Base-by-base conservation (phyloP, 64 coral and sea anemone genomes). In the Pachyseris speciosa region DNA sequence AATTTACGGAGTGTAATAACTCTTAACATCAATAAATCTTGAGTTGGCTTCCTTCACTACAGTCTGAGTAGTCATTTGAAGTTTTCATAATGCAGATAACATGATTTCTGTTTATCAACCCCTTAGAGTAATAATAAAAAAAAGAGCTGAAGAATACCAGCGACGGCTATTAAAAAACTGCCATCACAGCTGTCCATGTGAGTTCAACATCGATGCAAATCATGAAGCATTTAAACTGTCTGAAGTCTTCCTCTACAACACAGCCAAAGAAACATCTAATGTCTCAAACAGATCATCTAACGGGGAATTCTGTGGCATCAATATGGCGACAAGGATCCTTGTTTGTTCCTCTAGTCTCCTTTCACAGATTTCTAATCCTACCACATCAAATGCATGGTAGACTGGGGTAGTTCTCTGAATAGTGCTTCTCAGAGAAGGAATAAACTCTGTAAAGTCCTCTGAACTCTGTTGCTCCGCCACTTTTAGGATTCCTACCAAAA, bases 301-400 rank as follows among this genome's bases (percentile, higher is more conserved):
- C 22, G 37, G 60, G 36, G 50, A 60, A 83, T 83, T 83, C 40
- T 83, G 53, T 38, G 78, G 60, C 50, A 42, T 29, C 37, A 28
- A 60, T 37, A 83, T 83, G 30, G 78, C 78, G 1, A 83, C n/a
- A 57, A 83, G 51, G 22, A 83, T 41, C 37, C 78, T 20, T 83
- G 36, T 37, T 9, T 83, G 58, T 83, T 89, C 71, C 42, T 78
- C 71, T 37, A 89, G 59, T 53, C 20, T 89, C 31, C 71, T 65
- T 78, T 36, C 41, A 64, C 58, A 78, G 32, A 75, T 57, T 66
- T 78, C 57, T 78, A 73, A 72, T 33, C 87, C 72, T 36, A 78
- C 72, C 36, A 7, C 8, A 79, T 89, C 78, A 60, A 28, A 83
- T 37, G 52, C 78, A 40, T 34, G 37, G 60, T 83, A 83, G 34